Evolutionary conservation across 2,113 vertebrate species (phyloP).

Genomic region (Delphinapterus leucas): DNA sequence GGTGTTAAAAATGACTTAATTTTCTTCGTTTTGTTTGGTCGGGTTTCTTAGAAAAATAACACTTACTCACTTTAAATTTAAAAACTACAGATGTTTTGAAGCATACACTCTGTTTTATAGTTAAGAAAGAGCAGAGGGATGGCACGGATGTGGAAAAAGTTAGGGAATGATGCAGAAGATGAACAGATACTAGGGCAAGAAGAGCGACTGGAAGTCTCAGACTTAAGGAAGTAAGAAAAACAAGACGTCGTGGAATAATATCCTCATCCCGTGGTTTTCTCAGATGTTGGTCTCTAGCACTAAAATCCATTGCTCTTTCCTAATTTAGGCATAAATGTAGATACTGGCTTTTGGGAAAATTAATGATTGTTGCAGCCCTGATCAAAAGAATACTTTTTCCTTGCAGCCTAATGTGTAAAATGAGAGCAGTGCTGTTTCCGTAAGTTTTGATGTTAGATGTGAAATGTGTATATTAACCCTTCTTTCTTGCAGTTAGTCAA

Average conservation of each 20-base stretch:
- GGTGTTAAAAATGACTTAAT: neutral
- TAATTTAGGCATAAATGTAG: neutral
- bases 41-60: neutral
- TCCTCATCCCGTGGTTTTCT: neutral
- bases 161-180: neutral
- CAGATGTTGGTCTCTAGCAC: neutral
- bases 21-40: neutral
- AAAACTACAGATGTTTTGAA: neutral
- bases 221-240: neutral
- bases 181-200: neutral
- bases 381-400: neutral
- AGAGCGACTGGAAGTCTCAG: neutral
- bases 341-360: neutral
- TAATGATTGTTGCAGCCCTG: neutral
- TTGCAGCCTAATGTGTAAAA: neutral
- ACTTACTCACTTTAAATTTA: neutral
- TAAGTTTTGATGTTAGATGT: neutral
- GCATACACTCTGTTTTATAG: neutral
- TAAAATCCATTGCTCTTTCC: neutral
- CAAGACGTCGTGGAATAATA: neutral
- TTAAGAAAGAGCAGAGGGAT: neutral
- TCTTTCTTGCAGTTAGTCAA: conserved; percentile 7
- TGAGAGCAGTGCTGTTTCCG: neutral
- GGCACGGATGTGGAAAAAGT: neutral
- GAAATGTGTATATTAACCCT: neutral